Conservation (phyloP, 2,797 vertebrate species). For the Sebastes hopkinsi region DNA sequence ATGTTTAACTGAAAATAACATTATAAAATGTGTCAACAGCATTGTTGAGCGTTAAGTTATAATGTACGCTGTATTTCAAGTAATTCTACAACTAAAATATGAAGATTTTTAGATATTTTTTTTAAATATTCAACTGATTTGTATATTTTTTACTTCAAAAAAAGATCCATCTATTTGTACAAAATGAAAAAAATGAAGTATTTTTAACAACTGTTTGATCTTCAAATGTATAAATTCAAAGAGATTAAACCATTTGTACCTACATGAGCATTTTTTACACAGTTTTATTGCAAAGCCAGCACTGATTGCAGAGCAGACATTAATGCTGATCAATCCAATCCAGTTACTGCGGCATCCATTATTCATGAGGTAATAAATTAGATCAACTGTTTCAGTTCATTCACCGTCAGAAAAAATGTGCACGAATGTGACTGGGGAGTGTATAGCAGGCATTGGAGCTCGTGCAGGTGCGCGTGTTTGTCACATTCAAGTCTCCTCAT, state of each 20-base stretch:
- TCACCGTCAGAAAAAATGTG: conserved; percentile 36
- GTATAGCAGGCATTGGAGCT: conserved; percentile 19
- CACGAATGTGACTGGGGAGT: conserved; percentile 27
- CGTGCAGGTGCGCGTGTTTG: conserved; percentile 61
- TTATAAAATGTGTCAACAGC: not conserved
- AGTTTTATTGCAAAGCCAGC: conserved; percentile 34
- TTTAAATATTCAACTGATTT: not conserved
- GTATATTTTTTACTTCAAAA: conserved; percentile 20
- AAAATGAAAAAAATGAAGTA: not conserved
- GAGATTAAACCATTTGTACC: conserved; percentile 36
- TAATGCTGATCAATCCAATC: conserved; percentile 57
- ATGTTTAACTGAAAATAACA: not conserved
- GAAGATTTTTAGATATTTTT: not conserved
- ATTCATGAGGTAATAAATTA: conserved; percentile 74
- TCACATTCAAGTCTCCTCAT: conserved; percentile 61
- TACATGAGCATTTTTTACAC: conserved; percentile 30
- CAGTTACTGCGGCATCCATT: conserved; percentile 68
- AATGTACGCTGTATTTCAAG: not conserved
- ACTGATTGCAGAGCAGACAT: conserved; percentile 44
- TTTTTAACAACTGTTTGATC: not conserved
- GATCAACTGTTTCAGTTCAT: conserved; percentile 64
- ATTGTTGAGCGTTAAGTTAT: not conserved
- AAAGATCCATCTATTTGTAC: not conserved
- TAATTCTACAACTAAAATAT: conserved; percentile 3
- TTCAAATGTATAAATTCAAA: not conserved